Base-by-base conservation (phyloP, 2,888 invertebrate genomes). In the Platerodrilus igneus region DNA sequence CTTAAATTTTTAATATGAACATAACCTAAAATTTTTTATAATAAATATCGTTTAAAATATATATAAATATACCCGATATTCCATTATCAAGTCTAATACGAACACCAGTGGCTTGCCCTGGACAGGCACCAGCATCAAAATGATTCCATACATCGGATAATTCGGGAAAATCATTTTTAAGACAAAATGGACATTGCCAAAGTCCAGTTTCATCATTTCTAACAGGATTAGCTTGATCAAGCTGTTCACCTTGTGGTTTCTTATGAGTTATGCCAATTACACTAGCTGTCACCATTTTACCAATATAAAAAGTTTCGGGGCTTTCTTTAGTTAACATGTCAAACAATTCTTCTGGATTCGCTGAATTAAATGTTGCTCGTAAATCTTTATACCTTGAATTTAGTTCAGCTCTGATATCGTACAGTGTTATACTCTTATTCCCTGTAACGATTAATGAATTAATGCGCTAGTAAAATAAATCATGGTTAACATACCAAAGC, bases 141-240 rank as follows among this genome's bases (percentile, higher is more conserved):
- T 97, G 96, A 69, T 91, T 93, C 96, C 96, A 97, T 29, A 96
- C 95, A 73, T 95, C 95, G 11, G 92, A 91, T 17, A 96, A 71
- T 63, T 96, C 96, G 0, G 92, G 89, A 58, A 97, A 95, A 67
- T 95, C 93, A 62, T 92, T 92, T 64, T 93, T 92, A 52, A 88
- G 75, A 71, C 97, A 97, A 70, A 96, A 95, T 0, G 95, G 95
- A 72, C 97, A 97, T 64, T 94, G 91, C 96, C 96, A 97, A 22
- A 94, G 72, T 1, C 92, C 92, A 4, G 91, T 91, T 57, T 92
- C 90, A 43, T 95, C 94, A 60, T 94, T 91, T 52, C 93, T 78
- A 25, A 93, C 89, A 0, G 96, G 96, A 72, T 95, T 94, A 0
- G 95, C 95, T 63, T 92, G 87, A 63, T 96, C 95, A 38, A 96